Evolutionary conservation across 2,797 vertebrate genomes (phyloP).

Genomic region (Pangasius larnaudii): DNA sequence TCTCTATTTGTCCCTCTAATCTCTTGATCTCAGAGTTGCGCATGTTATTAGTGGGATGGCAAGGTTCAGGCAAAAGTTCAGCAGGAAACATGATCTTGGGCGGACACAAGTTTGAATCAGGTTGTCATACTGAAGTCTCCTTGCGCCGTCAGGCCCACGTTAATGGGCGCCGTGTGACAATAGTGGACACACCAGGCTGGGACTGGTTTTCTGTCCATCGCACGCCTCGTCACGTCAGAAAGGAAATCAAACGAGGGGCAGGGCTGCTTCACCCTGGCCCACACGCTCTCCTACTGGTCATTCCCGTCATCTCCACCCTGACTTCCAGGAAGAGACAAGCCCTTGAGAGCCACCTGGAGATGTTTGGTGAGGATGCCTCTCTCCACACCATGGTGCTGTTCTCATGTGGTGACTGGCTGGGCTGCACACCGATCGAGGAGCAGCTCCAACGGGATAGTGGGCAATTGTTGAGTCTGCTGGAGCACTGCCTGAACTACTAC

Average conservation of each 20-base stretch:
- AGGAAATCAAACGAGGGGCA: conserved; percentile 75
- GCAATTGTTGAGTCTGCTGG: conserved; percentile 76
- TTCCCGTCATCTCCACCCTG: conserved; percentile 77
- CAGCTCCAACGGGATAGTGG: conserved; percentile 77
- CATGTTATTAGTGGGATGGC: conserved; percentile 77
- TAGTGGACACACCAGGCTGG: conserved; percentile 82
- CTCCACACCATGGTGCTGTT: conserved; percentile 81
- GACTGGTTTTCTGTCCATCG: conserved; percentile 78
- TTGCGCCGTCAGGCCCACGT: conserved; percentile 74
- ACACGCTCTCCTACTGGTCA: conserved; percentile 77
- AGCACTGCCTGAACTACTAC: conserved; percentile 79
- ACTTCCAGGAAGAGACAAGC: conserved; percentile 75
- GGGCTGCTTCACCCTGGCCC: conserved; percentile 78
- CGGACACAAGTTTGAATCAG: conserved; percentile 72
- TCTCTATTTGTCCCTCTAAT: conserved; percentile 19
- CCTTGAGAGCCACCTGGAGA: conserved; percentile 76
- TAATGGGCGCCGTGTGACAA: conserved; percentile 74
- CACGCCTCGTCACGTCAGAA: conserved; percentile 72
- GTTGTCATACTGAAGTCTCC: conserved; percentile 75
- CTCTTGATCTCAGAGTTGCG: conserved; percentile 69
- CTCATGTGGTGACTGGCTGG: conserved; percentile 80
- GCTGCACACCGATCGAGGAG: conserved; percentile 77
- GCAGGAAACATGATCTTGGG: conserved; percentile 79
- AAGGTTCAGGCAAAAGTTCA: conserved; percentile 80
- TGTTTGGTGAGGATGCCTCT: conserved; percentile 74